Evolutionary conservation across 35 echinoderm and acorn worm species (phyloP).

Genomic region (Chiridota heheva): DNA sequence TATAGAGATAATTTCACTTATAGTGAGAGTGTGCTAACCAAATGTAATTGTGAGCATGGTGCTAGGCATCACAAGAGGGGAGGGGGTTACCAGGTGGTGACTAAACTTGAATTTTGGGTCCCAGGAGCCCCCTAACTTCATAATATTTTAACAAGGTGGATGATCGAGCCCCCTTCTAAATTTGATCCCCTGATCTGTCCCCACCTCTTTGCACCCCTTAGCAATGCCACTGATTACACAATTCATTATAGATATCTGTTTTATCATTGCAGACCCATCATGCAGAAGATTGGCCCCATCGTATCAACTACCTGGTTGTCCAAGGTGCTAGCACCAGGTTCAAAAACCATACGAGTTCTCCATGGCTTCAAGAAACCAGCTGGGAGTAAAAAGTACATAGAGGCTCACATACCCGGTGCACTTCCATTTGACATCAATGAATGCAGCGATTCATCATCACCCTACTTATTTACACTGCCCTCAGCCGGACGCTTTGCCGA

Average conservation of each 20-base stretch:
- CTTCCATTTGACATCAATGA: conserved; percentile 70
- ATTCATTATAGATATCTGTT: background rate
- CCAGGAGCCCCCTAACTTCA: background rate
- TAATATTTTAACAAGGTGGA: too few relatives aligned
- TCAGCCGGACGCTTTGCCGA: conserved; percentile 57
- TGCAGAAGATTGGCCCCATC: conserved; percentile 51
- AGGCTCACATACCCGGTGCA: conserved; percentile 77
- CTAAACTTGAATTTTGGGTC: background rate
- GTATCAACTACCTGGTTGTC: conserved; percentile 73
- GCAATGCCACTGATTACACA: background rate
- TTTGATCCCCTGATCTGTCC: too few relatives aligned
- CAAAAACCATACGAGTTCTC: conserved; percentile 58
- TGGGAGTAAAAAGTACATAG: conserved; percentile 49
- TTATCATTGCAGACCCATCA: conserved; percentile 1
- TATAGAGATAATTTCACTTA: too few relatives aligned
- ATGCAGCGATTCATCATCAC: conserved; percentile 15
- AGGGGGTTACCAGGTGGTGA: background rate
- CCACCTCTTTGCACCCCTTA: too few relatives aligned
- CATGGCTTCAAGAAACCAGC: conserved; percentile 52
- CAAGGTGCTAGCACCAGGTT: conserved; percentile 43
- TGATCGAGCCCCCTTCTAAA: too few relatives aligned
- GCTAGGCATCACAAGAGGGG: too few relatives aligned
- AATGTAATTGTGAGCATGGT: too few relatives aligned
- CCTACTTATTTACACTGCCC: conserved; percentile 69
- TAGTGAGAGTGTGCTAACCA: too few relatives aligned